Evolutionary conservation across 2,888 invertebrate species (phyloP), one percentile per base, ranked within the genome.

Genomic region (Sipha maydis): DNA sequence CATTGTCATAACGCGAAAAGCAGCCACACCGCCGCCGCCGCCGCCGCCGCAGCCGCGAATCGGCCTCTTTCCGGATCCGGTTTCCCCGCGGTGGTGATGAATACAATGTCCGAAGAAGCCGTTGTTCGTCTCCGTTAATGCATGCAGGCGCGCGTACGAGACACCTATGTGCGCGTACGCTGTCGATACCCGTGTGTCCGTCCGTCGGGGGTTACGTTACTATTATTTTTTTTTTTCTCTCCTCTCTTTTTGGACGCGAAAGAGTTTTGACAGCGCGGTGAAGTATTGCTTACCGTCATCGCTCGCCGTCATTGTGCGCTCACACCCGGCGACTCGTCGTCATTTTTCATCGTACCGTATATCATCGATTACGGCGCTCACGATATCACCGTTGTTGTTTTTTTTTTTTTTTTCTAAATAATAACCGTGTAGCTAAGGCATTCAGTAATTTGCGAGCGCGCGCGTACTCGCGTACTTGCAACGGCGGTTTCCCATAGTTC

Each of bases 221-320:
- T 34, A 4, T 34, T 2, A 4, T 34, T 34, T 34, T 34, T 34
- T 34, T 34, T 4, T 82, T 80, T 80, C 67, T 17, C 25, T 73
- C 19, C 34, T 34, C 34, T 38, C 38, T 3, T n/a, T 82, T 80
- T 67, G 67, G 17, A n/a, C 25, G 61, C n/a, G 48, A 67, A 28
- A 31, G 54, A 76, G 61, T 84, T 67, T 56, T 76, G 77, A 76
- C 85, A 85, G 85, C 67, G 61, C 77, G 85, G 48, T 85, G 85
- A 85, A 85, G 85, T 85, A 85, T 85, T 67, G 85, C 77, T 85
- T 67, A 38, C 56, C 28, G 61, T 85, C 84, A 67, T 85, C 85
- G 48, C 4, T 3, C 11, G 1, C 84, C 61, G 77, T 28, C 82
- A 69, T 69, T 48, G 54, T 69, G 21, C 21, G 4, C 54, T 9